Evolutionary conservation across 1,140 invertebrate species (phyloP).

Genomic region (Drosophila suzukii): DNA sequence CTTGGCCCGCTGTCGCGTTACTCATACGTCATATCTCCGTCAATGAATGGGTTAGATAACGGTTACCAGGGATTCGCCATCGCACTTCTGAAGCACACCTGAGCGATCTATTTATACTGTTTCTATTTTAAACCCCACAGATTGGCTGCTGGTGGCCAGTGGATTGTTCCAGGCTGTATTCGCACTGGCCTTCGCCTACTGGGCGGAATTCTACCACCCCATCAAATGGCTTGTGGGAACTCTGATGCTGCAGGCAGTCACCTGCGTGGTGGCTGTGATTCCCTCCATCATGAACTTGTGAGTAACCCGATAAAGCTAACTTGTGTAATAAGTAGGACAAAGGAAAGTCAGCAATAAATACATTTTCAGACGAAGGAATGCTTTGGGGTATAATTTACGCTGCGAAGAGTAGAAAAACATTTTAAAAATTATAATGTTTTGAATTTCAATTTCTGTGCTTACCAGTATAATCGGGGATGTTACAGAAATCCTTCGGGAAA

Average conservation of each 20-base stretch:
- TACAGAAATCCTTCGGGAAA: no score
- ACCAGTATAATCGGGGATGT: no score
- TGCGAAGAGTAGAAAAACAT: background rate
- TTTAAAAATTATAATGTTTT: no score
- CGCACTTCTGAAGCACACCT: background rate
- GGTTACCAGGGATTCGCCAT: background rate
- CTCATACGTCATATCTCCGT: constrained; percentile 43
- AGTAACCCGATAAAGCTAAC: constrained; percentile 17
- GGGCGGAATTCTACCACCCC: constrained; percentile 87
- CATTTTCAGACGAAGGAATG: background rate
- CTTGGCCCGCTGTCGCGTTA: constrained; percentile 15
- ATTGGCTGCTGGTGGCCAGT: constrained; percentile 86
- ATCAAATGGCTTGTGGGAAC: constrained; percentile 87
- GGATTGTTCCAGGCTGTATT: constrained; percentile 86
- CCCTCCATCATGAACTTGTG: constrained; percentile 85
- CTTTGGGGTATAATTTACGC: background rate
- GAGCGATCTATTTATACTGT: background rate
- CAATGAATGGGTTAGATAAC: constrained; percentile 27
- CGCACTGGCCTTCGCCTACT: constrained; percentile 86
- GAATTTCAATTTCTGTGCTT: no score
- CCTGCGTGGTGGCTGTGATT: constrained; percentile 86
- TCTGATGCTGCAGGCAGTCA: constrained; percentile 86
- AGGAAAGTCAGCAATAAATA: background rate
- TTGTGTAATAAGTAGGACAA: background rate
- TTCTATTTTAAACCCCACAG: constrained; percentile 70